A percentile compares a stretch with the other conserved stretches of the same genome.
These are phyloP conservation scores for Zoanthus sansibaricus DNA, from an alignment of 92 coral and sea anemone genomes.

Conservation along the genomic window DNA sequence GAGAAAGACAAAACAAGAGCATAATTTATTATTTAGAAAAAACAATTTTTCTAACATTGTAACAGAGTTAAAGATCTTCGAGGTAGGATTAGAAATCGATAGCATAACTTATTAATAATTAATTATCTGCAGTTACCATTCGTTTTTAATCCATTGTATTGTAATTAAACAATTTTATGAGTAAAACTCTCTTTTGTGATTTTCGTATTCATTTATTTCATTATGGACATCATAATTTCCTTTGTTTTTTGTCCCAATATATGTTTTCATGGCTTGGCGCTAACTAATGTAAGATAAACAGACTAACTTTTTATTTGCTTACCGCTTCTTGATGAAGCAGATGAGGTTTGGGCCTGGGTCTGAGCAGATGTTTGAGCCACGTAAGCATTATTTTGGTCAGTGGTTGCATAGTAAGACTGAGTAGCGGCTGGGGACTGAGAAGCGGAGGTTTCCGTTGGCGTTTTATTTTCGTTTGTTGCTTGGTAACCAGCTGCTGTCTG, in stretches of 20 bases:
- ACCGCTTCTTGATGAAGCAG: slow-evolving; percentile 38
- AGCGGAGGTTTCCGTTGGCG: slow-evolving; percentile 7
- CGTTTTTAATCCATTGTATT: no score
- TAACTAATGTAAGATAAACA: no score
- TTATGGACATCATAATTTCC: background rate
- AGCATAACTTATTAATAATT: no score
- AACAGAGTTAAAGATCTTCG: no score
- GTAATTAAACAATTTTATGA: no score
- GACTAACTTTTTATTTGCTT: background rate
- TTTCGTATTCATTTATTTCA: no score
- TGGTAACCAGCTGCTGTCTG: slow-evolving; percentile 34
- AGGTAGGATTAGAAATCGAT: no score
- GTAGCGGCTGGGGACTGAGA: background rate
- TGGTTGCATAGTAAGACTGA: slow-evolving; percentile 19
- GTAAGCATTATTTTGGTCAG: slow-evolving; percentile 12
- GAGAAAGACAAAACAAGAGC: background rate
- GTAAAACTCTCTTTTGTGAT: no score
- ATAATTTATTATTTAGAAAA: no score
- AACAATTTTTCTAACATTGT: no score
- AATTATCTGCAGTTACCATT: no score
- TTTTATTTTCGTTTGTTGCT: slow-evolving; percentile 27
- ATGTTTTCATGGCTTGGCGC: background rate
- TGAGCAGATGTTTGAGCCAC: background rate
- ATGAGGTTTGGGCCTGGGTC: background rate
- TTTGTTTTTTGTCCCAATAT: background rate